A percentile compares a stretch with the other conserved stretches of the same genome.
These are phyloP conservation scores for Chlorops oryzae DNA, from an alignment of 1,140 invertebrate species.

Conservation along the genomic window DNA sequence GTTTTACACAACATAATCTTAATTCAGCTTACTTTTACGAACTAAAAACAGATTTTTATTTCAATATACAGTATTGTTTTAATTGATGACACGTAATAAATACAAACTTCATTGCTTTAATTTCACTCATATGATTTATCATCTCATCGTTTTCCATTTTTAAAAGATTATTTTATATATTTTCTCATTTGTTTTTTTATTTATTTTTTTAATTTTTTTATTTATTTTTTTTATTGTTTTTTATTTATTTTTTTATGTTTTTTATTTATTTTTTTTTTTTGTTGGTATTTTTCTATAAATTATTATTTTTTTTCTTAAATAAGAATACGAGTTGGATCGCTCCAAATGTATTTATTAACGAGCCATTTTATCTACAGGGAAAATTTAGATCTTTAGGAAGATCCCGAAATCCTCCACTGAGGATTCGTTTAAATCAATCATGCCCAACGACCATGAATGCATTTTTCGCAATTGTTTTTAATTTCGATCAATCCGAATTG, in stretches of 20 bases:
- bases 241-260: not conserved
- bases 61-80: not conserved
- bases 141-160: not conserved
- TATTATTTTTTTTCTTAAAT: not conserved
- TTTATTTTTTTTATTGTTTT: not conserved
- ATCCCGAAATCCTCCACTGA: too few relatives aligned
- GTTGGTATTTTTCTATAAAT: not conserved
- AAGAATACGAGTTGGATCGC: too few relatives aligned
- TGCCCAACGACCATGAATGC: too few relatives aligned
- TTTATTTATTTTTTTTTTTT: slow-evolving; percentile 1
- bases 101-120: not conserved
- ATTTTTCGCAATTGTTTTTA: too few relatives aligned
- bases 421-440: too few relatives aligned
- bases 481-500: too few relatives aligned
- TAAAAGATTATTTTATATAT: not conserved
- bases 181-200: slow-evolving; percentile 6
- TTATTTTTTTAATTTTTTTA: not conserved
- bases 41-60: not conserved
- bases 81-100: not conserved
- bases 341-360: too few relatives aligned
- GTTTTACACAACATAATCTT: too few relatives aligned
- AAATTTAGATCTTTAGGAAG: too few relatives aligned
- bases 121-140: not conserved
- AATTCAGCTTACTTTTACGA: not conserved
- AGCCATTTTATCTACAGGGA: too few relatives aligned